Evolutionary conservation across 2,113 vertebrate genomes (phyloP).

Genomic region (Eurystomus gularis): DNA sequence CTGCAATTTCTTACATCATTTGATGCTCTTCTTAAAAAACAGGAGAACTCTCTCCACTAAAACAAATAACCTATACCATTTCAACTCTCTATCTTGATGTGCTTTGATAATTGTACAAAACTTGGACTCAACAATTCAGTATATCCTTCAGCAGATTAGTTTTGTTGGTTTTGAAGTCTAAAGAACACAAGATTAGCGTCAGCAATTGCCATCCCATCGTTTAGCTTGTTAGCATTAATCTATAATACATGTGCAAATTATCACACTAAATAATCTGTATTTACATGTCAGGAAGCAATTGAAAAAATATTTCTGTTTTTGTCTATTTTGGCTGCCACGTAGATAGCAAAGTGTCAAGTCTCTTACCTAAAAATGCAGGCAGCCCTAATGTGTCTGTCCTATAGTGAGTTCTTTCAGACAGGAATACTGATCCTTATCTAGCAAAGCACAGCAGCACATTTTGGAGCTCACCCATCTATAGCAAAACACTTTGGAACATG

Average conservation of each 20-base stretch:
- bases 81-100: background rate
- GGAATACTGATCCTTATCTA: background rate
- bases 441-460: background rate
- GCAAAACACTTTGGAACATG: background rate
- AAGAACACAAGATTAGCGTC: background rate
- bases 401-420: background rate
- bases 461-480: constrained; percentile 19
- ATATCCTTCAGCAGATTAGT: background rate
- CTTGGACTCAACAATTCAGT: background rate
- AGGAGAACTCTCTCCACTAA: background rate
- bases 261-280: background rate
- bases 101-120: background rate
- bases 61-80: background rate
- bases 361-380: background rate
- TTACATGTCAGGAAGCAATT: background rate
- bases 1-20: background rate
- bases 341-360: background rate
- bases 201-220: background rate
- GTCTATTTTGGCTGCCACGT: background rate
- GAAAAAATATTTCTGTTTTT: background rate
- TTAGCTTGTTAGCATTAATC: background rate
- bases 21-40: background rate
- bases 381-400: background rate
- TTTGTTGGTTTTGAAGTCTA: background rate
- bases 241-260: background rate